These are phyloP conservation scores for Embiotoca jacksoni DNA, from an alignment of 2,113 vertebrate genomes.

Conservation along the genomic window DNA sequence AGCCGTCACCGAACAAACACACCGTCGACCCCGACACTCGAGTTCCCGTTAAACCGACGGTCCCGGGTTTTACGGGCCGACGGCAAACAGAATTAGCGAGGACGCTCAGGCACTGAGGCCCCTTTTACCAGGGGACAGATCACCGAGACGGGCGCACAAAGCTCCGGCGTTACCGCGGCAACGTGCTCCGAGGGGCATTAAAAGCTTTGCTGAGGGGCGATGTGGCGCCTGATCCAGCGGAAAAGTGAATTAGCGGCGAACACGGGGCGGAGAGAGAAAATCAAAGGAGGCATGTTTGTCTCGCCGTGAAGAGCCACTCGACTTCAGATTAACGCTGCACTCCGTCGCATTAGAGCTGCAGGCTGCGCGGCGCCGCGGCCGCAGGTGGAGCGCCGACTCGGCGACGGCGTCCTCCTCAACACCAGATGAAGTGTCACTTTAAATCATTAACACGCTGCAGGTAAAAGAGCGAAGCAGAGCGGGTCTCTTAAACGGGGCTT, in stretches of 20 bases:
- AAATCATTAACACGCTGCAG: slow-evolving; percentile 26
- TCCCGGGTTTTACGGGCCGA: slow-evolving; percentile 18
- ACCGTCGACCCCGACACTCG: background rate
- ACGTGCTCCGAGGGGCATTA: slow-evolving; percentile 37
- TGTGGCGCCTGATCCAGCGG: background rate
- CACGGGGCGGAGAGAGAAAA: background rate
- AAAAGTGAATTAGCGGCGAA: slow-evolving; percentile 9
- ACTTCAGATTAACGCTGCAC: slow-evolving; percentile 4
- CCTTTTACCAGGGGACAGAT: slow-evolving; percentile 31
- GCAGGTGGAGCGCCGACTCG: background rate
- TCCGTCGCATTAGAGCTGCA: background rate
- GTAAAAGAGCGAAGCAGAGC: background rate
- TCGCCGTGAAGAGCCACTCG: slow-evolving; percentile 28
- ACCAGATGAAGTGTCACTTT: background rate
- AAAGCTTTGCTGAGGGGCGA: slow-evolving; percentile 21
- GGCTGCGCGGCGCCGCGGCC: background rate
- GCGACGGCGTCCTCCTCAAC: background rate
- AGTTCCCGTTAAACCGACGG: slow-evolving; percentile 2
- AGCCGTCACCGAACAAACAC: background rate
- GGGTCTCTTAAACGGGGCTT: no score
- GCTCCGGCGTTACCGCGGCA: slow-evolving; percentile 32
- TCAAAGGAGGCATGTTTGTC: slow-evolving; percentile 13
- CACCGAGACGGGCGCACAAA: background rate
- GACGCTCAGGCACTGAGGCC: slow-evolving; percentile 8
- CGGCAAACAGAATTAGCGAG: slow-evolving; percentile 28